phyloP scores from a whole-genome alignment of 2,113 vertebrate genomes.

The Ctenomys sociabilis region DNA sequence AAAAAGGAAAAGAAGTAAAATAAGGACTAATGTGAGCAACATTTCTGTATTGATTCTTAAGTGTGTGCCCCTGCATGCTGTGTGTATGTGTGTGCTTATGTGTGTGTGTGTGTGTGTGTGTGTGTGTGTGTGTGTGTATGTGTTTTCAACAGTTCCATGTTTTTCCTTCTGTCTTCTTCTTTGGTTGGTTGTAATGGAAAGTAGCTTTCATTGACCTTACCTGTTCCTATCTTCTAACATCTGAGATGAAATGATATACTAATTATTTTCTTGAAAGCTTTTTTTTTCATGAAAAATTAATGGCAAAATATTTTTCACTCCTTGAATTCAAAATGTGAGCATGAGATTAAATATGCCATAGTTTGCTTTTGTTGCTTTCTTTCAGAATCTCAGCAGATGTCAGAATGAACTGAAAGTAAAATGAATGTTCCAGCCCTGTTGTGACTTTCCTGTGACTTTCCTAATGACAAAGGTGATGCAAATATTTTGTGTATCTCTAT shows the following conservation, averaged over 20 bases:
- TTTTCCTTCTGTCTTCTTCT: not conserved
- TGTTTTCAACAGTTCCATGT: not conserved
- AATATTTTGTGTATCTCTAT: not conserved
- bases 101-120: not conserved
- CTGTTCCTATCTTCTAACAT: not conserved
- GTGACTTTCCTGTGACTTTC: not conserved
- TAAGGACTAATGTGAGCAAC: not conserved
- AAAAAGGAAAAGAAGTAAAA: not conserved
- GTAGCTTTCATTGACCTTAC: not conserved
- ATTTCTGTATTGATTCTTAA: not conserved
- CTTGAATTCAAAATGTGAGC: not conserved
- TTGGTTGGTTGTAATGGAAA: not conserved
- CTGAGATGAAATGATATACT: not conserved
- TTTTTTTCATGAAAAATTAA: not conserved
- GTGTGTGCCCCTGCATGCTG: not conserved
- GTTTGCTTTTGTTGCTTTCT: not conserved
- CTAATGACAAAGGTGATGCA: not conserved
- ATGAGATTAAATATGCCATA: not conserved
- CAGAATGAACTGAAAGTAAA: not conserved
- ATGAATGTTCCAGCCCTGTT: not conserved
- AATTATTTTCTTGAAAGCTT: not conserved
- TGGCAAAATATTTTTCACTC: not conserved
- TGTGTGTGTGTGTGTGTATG: not conserved
- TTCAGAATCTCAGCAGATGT: conserved; percentile 8
- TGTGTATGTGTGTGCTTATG: not conserved